Evolutionary conservation across 2,113 vertebrate genomes (phyloP), one percentile per base, ranked within the genome.

Genomic region (Chloroceryle aenea): DNA sequence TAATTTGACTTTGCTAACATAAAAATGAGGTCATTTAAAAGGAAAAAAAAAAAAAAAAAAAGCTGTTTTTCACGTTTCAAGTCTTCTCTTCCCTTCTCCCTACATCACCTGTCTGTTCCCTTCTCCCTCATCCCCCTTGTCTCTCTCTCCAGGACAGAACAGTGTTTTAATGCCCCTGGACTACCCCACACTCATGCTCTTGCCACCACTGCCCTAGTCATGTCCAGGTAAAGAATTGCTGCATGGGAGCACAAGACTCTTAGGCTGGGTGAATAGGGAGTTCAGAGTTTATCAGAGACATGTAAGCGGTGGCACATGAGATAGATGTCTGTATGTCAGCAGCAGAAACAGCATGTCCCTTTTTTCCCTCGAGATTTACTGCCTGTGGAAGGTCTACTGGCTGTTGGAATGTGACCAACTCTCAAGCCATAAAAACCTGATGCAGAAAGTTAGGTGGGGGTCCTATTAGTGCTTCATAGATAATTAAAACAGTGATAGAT

Each of bases 221-320:
- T 3, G 36, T 12, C n/a, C 83, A 30, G 23, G 34, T 27, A 9
- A 81, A n/a, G 2, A 48, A 10, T 1, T 42, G 15, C 40, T 80
- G 45, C 30, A 4, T 0, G 2, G 15, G 47, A 38, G 14, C 36
- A 12, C 21, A 22, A 2, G 9, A 59, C 16, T 66, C 36, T 56
- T 22, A 0, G 0, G 0, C 1, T 17, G 29, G 17, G 5, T 58
- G 27, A 48, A 3, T 9, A 12, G 8, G 0, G 34, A 53, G 29
- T 40, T 27, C 43, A 19, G 4, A 27, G 5, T 40, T 66, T 5
- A 2, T 52, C 40, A 32, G 53, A 25, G 5, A 9, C 0, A 0
- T 12, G 20, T 19, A 9, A 19, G 13, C 52, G 30, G 43, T 0
- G 3, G 13, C 32, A 29, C 5, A 0, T 6, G 21, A 2, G 1